These are phyloP conservation scores for Ariopsis seemanni DNA, from an alignment of 2,113 vertebrate species.

Conservation along the genomic window DNA sequence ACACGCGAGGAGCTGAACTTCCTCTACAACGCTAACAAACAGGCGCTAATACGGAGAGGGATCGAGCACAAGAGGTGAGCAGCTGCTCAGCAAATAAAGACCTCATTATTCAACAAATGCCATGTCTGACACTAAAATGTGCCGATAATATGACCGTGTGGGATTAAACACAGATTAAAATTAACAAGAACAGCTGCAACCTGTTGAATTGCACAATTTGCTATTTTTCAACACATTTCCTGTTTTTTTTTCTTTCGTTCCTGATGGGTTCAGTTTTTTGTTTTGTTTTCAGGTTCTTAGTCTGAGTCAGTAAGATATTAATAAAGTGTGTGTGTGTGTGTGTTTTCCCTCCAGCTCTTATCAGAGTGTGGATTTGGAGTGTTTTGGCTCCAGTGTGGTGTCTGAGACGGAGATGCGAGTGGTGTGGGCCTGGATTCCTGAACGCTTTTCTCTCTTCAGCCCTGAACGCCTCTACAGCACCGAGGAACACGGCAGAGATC, in stretches of 20 bases:
- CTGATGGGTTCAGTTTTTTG: background rate
- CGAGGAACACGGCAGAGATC: conserved; percentile 73
- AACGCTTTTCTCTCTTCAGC: conserved; percentile 82
- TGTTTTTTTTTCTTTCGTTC: background rate
- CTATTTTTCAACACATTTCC: background rate
- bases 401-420: conserved; percentile 81
- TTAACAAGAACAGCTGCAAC: background rate
- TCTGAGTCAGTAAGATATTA: background rate
- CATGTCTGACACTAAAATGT: background rate
- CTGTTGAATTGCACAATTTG: background rate
- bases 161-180: background rate
- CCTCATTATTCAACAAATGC: background rate
- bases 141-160: background rate
- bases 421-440: conserved; percentile 88
- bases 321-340: background rate
- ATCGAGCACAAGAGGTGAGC: conserved; percentile 76
- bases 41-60: conserved; percentile 76
- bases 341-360: conserved; percentile 63
- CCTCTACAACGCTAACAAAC: conserved; percentile 83
- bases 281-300: background rate
- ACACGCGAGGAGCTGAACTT: conserved; percentile 83
- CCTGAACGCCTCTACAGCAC: conserved; percentile 78
- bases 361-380: conserved; percentile 75
- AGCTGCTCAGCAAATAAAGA: background rate
- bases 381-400: conserved; percentile 76